These are phyloP conservation scores for Bimastos eiseni DNA, from an alignment of 2,888 invertebrate species.

Conservation along the genomic window DNA sequence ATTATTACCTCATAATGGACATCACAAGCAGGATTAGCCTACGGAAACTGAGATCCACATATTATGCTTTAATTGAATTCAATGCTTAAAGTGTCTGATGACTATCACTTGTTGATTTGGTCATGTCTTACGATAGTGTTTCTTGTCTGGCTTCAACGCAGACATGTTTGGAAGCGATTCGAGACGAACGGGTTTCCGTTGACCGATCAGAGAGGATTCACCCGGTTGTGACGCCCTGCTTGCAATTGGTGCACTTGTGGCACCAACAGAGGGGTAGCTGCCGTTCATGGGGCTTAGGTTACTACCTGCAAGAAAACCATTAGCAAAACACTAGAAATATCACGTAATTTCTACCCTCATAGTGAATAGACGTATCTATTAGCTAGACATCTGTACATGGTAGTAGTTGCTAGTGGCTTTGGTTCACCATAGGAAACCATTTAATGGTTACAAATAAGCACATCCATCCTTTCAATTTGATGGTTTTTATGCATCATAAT, in stretches of 20 bases:
- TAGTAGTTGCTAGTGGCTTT: neutral
- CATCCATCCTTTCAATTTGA: no score
- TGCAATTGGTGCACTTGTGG: neutral
- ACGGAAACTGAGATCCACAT: neutral
- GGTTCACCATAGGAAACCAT: neutral
- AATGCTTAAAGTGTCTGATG: neutral
- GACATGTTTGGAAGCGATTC: slow-evolving; percentile 21
- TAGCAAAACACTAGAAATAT: neutral
- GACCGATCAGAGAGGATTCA: neutral
- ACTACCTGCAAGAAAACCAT: neutral
- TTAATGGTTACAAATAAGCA: neutral
- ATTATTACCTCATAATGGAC: neutral
- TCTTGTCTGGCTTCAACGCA: slow-evolving; percentile 1
- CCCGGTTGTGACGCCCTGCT: neutral
- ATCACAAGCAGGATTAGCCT: neutral
- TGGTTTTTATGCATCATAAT: no score
- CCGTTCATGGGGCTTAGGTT: neutral
- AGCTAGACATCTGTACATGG: neutral
- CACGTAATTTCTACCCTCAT: no score
- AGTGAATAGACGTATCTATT: neutral
- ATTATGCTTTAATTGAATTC: neutral
- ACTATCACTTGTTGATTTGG: neutral
- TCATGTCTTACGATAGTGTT: slow-evolving; percentile 10
- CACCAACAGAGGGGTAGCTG: neutral
- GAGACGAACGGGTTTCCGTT: neutral